Percentiles rank a stretch among this genome's conserved stretches.
phyloP scores from a whole-genome alignment of 2,888 invertebrate species.

The Steromphala cineraria region DNA sequence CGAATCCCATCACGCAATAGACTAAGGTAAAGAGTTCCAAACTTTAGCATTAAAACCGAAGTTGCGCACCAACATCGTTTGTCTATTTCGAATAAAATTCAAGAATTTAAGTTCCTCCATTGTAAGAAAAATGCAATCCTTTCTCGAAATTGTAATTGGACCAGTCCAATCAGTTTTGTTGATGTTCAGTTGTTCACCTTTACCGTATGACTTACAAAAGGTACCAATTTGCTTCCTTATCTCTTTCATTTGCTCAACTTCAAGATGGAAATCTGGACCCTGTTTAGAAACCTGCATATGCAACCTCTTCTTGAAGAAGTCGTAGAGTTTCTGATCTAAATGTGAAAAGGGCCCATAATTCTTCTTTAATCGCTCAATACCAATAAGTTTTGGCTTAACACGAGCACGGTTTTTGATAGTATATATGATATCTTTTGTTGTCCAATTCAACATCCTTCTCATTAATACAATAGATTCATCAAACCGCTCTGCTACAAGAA shows the following conservation, averaged over 20 bases:
- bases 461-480: constrained; percentile 2
- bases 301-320: neutral
- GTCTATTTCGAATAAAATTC: too few relatives aligned
- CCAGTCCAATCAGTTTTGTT: too few relatives aligned
- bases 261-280: constrained; percentile 11
- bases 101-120: too few relatives aligned
- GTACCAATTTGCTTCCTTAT: neutral
- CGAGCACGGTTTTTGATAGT: neutral
- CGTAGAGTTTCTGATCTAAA: neutral
- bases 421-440: neutral
- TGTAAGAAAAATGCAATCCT: too few relatives aligned
- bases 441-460: neutral
- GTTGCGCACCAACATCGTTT: too few relatives aligned
- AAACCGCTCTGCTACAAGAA: neutral
- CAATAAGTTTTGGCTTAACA: neutral
- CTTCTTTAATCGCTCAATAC: neutral
- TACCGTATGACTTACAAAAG: neutral
- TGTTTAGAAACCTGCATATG: neutral
- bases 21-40: too few relatives aligned
- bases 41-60: too few relatives aligned
- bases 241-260: neutral
- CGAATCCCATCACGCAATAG: too few relatives aligned
- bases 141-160: too few relatives aligned
- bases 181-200: too few relatives aligned
- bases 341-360: neutral